phyloP scores from a whole-genome alignment of 2,888 invertebrate genomes.

The Lithodes maja region DNA sequence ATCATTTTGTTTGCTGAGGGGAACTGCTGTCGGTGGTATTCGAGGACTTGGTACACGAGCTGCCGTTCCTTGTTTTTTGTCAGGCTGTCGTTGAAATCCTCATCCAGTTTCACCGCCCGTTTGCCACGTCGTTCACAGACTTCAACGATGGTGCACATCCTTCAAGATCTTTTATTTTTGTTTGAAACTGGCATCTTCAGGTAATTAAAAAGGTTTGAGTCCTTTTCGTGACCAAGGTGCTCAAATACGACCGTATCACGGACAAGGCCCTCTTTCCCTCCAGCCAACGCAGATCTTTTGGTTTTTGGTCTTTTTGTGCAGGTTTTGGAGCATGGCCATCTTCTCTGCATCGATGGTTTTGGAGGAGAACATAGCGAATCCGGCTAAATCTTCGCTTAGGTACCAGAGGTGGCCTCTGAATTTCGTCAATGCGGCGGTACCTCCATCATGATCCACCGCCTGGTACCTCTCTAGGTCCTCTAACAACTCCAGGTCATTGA shows the following conservation, averaged over 20 bases:
- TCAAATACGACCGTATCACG: slow-evolving; percentile 28
- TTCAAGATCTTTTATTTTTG: slow-evolving; percentile 33
- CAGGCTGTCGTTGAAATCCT: slow-evolving; percentile 22
- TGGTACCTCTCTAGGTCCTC: too few species aligned
- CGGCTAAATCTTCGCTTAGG: too few species aligned
- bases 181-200: slow-evolving; percentile 42
- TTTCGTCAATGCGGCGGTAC: too few species aligned
- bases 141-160: slow-evolving; percentile 41
- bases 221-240: slow-evolving; percentile 27
- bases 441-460: too few species aligned
- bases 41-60: slow-evolving; percentile 34
- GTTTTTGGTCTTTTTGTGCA: slow-evolving; percentile 39
- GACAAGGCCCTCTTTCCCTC: slow-evolving; percentile 33
- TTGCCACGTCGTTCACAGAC: slow-evolving; percentile 42
- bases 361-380: too few species aligned
- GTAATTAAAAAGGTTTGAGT: slow-evolving; percentile 44
- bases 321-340: slow-evolving; percentile 30
- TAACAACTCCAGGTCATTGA: too few species aligned
- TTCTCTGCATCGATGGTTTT: too few species aligned
- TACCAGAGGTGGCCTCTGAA: too few species aligned
- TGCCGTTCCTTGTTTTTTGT: slow-evolving; percentile 42
- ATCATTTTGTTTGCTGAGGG: slow-evolving; percentile 34
- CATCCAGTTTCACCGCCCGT: slow-evolving; percentile 40
- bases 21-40: slow-evolving; percentile 31
- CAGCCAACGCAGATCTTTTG: slow-evolving; percentile 29